These are phyloP conservation scores for Hylia prasina DNA, from an alignment of 2,113 vertebrate genomes.

Conservation along the genomic window DNA sequence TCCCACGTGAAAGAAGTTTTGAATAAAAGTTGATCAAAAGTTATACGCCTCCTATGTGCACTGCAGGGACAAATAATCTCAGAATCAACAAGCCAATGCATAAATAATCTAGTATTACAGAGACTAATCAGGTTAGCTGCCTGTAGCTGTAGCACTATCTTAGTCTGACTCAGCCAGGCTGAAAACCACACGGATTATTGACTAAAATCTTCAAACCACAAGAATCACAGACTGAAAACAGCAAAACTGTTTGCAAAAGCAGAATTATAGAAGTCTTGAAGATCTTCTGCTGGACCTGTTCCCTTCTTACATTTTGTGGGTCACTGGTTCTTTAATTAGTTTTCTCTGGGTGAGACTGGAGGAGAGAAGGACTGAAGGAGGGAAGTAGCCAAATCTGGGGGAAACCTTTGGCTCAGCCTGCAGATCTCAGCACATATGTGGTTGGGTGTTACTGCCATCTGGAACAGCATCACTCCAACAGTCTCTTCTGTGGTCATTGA, in stretches of 20 bases:
- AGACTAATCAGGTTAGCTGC: neutral
- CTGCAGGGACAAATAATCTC: neutral
- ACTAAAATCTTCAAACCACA: neutral
- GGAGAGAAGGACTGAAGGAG: neutral
- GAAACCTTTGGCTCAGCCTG: neutral
- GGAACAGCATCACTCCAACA: neutral
- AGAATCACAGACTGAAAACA: neutral
- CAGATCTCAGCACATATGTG: neutral
- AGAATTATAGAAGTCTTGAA: neutral
- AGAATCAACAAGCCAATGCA: neutral
- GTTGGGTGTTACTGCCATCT: neutral
- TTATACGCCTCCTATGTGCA: neutral
- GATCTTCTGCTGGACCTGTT: neutral
- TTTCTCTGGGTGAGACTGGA: neutral
- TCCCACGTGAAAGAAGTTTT: neutral
- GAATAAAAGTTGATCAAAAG: neutral
- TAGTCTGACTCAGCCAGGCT: neutral
- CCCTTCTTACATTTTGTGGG: neutral
- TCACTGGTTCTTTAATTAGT: neutral
- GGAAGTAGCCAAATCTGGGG: neutral
- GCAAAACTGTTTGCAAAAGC: neutral
- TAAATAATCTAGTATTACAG: neutral
- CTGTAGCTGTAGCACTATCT: neutral
- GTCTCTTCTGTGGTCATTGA: neutral
- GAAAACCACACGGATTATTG: neutral